Evolutionary conservation across 2,888 invertebrate species (phyloP), one percentile per base, ranked within the genome.

Genomic region (Ornithoptera alexandrae): DNA sequence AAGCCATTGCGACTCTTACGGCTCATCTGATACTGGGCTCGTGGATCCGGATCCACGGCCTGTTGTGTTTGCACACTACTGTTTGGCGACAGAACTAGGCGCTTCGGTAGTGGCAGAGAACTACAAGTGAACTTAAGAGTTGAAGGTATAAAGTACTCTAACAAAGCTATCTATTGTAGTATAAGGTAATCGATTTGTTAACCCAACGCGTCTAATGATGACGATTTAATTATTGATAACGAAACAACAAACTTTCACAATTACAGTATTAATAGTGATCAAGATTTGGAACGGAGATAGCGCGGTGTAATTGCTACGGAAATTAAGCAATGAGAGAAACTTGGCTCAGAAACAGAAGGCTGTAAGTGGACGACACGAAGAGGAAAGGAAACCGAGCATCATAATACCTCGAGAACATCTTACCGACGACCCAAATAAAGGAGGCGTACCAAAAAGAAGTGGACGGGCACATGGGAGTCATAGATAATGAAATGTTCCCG

Each of bases 401-500:
- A 65, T 17, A 60, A 63, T 60, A 67, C 67, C 67, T 60, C 60
- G 46, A 70, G 60, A 67, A 60, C 65, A 56, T 65, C 22, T 53
- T 65, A 56, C 64, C 63, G 50, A 62, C 65, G 56, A 60, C 22
- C 62, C 66, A 71, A 74, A 73, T 67, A 69, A 68, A 71, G 68
- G 60, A 72, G 72, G 74, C 74, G 74, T 71, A 68, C 69, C 71
- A 75, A 80, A 79, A 80, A 77, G 73, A 84, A 84, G 83, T 80
- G 80, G 83, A 79, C 82, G 84, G 85, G 79, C 82, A 75, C 76
- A 72, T 76, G 72, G 77, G 80, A 81, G 76, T 80, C 84, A 83
- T 81, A 86, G 84, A 88, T 87, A 89, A 89, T 88, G 80, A 87
- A 87, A 83, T 80, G 81, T 79, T 79, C 78, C 77, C 77, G 77